A percentile compares a stretch with the other conserved stretches of the same genome.
Evolutionary conservation across 2,113 vertebrate genomes (phyloP).

Genomic region (Ameiurus melas): DNA sequence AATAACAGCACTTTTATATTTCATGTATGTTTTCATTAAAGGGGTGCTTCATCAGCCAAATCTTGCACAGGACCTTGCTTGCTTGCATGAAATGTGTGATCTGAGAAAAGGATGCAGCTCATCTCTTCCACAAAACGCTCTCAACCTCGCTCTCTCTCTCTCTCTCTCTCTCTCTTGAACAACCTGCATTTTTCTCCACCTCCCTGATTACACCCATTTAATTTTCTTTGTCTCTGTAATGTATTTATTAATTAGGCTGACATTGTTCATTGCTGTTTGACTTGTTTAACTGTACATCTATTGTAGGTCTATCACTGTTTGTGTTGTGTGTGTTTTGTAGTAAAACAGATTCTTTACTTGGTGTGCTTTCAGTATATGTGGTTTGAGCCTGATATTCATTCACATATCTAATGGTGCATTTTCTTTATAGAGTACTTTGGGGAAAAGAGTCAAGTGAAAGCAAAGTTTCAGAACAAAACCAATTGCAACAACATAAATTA

Average conservation of each 20-base stretch:
- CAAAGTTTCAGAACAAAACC: neutral
- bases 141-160: constrained; percentile 15
- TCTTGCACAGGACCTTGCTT: constrained; percentile 54
- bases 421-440: neutral
- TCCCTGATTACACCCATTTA: constrained; percentile 38
- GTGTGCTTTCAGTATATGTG: neutral
- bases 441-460: neutral
- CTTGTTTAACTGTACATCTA: neutral
- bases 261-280: neutral
- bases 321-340: neutral
- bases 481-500: neutral
- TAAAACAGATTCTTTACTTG: neutral
- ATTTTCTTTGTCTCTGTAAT: neutral
- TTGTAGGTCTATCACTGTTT: neutral
- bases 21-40: constrained; percentile 51
- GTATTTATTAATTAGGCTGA: neutral
- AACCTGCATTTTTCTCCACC: constrained; percentile 16
- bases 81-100: constrained; percentile 51
- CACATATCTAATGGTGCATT: neutral
- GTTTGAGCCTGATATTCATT: neutral
- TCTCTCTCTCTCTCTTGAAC: neutral
- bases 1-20: neutral
- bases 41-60: constrained; percentile 54
- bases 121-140: constrained; percentile 63
- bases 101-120: constrained; percentile 58